These are phyloP conservation scores for Propithecus deckenii DNA, from an alignment of 2,797 vertebrate species.

Conservation along the genomic window DNA sequence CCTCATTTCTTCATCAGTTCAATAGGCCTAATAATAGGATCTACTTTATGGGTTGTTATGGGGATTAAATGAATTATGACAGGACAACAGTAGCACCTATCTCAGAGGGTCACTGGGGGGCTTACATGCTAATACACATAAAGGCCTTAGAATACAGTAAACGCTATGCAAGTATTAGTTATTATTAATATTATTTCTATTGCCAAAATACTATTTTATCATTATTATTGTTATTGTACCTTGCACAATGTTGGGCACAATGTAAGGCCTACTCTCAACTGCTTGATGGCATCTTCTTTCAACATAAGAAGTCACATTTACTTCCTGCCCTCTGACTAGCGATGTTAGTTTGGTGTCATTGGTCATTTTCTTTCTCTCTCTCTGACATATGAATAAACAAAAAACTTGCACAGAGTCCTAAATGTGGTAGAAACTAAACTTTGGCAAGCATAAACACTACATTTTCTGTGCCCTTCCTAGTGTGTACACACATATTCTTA, in stretches of 20 bases:
- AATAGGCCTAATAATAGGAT: not conserved
- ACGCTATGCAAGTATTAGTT: not conserved
- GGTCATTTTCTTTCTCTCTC: not conserved
- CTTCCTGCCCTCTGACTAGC: not conserved
- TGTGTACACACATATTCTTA: not conserved
- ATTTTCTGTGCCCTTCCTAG: not conserved
- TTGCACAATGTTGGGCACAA: not conserved
- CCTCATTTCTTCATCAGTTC: constrained; percentile 5
- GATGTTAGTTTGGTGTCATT: not conserved
- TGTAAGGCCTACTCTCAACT: not conserved
- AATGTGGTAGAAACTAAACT: not conserved
- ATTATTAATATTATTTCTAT: not conserved
- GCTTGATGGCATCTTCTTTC: not conserved
- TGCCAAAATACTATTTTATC: not conserved
- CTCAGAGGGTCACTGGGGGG: not conserved
- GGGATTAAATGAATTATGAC: not conserved
- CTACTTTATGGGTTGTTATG: not conserved
- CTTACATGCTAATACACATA: not conserved
- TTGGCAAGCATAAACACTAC: not conserved
- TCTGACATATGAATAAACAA: constrained; percentile 2
- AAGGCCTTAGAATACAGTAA: not conserved
- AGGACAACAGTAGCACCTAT: not conserved
- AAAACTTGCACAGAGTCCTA: constrained; percentile 34
- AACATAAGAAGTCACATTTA: not conserved
- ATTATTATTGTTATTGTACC: not conserved